Base-by-base conservation (phyloP, 2,888 invertebrate genomes). In the Adineta ricciae region DNA sequence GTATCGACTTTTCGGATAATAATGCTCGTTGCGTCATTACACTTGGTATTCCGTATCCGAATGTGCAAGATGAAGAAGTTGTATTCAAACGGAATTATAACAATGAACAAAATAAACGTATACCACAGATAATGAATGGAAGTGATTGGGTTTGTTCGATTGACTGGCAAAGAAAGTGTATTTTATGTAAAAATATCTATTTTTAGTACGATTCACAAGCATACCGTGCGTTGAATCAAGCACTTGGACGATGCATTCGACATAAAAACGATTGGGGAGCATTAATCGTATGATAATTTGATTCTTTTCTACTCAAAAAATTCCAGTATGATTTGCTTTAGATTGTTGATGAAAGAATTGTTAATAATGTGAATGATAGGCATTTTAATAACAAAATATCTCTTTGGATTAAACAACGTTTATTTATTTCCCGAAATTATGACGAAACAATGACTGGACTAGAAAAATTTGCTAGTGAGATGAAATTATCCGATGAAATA, bases 251-350 rank as follows among this genome's bases (percentile, higher is more conserved):
- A 78, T 94, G 94, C 87, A 93, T 94, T n/a, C 92, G 94, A 0
- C 94, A 94, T 90, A 92, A 91, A 86, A 91, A 92, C 87, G 95
- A 95, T 91, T 95, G 95, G 95, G 95, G 95, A 87, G 94, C 94
- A 1, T 92, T 95, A 85, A 90, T 95, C 83, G 90, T 95, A 87
- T 64, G 19, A 7, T 50, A 19, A 19, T 64, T 19, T 64, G 0
- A 16, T 46, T 5, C 46, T 11, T 32, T 14, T 32, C 5, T 32
- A 19, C 2, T 64, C 5, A 7, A 32, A 1, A 1, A 64, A 9
- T 27, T 36, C 0, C 4, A 19, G 5, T 32, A 32, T 36, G 8
- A 46, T 46, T 36, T 32, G 11, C 19, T 64, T 54, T 27, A 64
- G 64, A 78, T 78, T 19, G 78, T 78, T 78, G 78, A 78, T 19